Base-by-base conservation (phyloP, 2,888 invertebrate species). In the Rhaphigaster nebulosa region DNA sequence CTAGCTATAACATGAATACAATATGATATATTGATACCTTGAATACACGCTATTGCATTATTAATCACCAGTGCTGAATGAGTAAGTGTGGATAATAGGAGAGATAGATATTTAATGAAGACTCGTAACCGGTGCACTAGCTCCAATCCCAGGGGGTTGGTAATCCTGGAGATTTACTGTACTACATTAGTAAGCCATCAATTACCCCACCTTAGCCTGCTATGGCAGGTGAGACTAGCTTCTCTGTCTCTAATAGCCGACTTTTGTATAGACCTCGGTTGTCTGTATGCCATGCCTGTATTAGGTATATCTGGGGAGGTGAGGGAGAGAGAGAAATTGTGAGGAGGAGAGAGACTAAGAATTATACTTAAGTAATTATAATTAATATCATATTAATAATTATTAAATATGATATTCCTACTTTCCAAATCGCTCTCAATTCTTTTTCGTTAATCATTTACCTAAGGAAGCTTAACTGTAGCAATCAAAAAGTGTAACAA, bases 171-270 rank as follows among this genome's bases (percentile, higher is more conserved):
- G 70, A 76, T 76, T 76, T 6, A 76, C 34, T 23, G 0, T 20
- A 76, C 34, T 38, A 76, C 70, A 76, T 76, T 76, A 76, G 70
- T 76, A 76, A 76, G 70, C 38, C 70, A 76, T 76, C 34, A 76
- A 76, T 76, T 76, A 76, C 70, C 34, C 23, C 20, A 65, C 70
- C 70, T 76, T 76, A 34, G 70, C 38, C 20, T 26, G 20, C 34
- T 8, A 18, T 76, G 70, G 70, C 70, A 76, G 70, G 8, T 38
- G 38, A 38, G 70, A 18, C 38, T 38, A 38, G 70, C 34, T 76
- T 38, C 70, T 38, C 18, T 38, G 34, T 76, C 34, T 23, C 70
- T 38, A 76, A 76, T 76, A 38, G 70, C 70, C 4, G 15, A 38
- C 34, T 76, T 76, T 76, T 20, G 34, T 38, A 20, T 38, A 6